Base-by-base conservation (phyloP, 2,113 vertebrate species). In the Barnardius zonarius region DNA sequence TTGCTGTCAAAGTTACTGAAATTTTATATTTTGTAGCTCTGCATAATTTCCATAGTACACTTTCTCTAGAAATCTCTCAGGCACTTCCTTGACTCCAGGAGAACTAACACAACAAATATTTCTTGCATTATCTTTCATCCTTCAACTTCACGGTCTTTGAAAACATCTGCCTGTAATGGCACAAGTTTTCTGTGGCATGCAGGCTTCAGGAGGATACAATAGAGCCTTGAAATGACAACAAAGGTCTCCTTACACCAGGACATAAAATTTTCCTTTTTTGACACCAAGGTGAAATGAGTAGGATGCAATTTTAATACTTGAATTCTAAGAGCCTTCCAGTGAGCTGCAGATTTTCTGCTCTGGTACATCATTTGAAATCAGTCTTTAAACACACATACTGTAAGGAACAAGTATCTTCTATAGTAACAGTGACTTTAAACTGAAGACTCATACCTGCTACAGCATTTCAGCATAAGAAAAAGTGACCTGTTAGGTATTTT, bases 31-130 rank as follows among this genome's bases (percentile, higher is more conserved):
- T 66, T 48, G 3, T 33, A 62, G 52, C 5, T 35, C 37, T 19
- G 18, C 16, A 13, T 18, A 18, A 44, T 27, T 84, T 39, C 49
- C 25, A 70, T 4, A 27, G 16, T 19, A 48, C 0, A 0, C 23
- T 37, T 74, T 25, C 48, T 31, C 31, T 16, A 43, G 27, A 48
- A 78, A 66, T 16, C 7, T 81, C 68, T 73, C 41, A 57, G 20
- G 14, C 64, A 7, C 18, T 41, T 4, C 30, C 88, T 66, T 13
- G 18, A 28, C 16, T 66, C 17, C 5, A 4, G 4, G 4, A 80
- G 6, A 57, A 46, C 10, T 28, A 84, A 66, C 10, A 19, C 13
- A 73, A 63, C 6, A 30, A 31, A 1, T 52, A 54, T 76, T 79
- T 57, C 20, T 78, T 63, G 19, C 9, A 5, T 39, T 83, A 17